phyloP scores from a whole-genome alignment of 2,888 invertebrate species.

The Darwinula stevensoni region DNA sequence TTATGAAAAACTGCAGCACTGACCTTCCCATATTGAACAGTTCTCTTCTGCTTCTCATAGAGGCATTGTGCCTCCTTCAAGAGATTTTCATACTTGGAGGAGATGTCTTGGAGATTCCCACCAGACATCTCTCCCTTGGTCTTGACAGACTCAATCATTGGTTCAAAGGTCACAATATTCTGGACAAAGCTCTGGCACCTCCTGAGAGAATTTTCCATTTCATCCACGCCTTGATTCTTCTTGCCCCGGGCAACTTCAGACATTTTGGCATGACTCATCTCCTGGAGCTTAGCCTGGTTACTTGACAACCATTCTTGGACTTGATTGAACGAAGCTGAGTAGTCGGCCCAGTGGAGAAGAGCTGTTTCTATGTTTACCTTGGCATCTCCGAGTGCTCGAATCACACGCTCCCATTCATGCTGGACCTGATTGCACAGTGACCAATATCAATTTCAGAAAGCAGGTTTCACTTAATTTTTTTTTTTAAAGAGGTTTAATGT shows the following conservation, averaged over 20 bases:
- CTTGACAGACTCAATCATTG: constrained; percentile 82
- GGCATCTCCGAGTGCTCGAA: too few species aligned
- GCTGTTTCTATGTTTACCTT: too few species aligned
- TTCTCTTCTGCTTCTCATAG: constrained; percentile 60
- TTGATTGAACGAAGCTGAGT: too few species aligned
- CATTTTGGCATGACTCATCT: too few species aligned
- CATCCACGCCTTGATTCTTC: constrained; percentile 32
- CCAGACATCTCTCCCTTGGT: constrained; percentile 76
- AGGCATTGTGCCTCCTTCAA: constrained; percentile 68
- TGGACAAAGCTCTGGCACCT: constrained; percentile 82
- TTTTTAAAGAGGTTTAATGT: too few species aligned
- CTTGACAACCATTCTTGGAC: too few species aligned
- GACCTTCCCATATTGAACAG: constrained; percentile 42
- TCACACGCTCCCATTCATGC: too few species aligned
- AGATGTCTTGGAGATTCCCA: constrained; percentile 72
- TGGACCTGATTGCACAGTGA: too few species aligned
- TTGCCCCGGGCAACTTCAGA: constrained; percentile 31
- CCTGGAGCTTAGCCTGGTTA: too few species aligned
- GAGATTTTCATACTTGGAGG: constrained; percentile 59
- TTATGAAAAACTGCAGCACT: constrained; percentile 44
- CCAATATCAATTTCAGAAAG: too few species aligned
- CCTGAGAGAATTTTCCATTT: constrained; percentile 57
- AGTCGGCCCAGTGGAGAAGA: too few species aligned
- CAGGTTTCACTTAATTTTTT: too few species aligned
- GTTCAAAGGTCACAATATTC: constrained; percentile 85